Evolutionary conservation across 2,888 invertebrate species (phyloP).

Genomic region (Choristoneura rosaceana): DNA sequence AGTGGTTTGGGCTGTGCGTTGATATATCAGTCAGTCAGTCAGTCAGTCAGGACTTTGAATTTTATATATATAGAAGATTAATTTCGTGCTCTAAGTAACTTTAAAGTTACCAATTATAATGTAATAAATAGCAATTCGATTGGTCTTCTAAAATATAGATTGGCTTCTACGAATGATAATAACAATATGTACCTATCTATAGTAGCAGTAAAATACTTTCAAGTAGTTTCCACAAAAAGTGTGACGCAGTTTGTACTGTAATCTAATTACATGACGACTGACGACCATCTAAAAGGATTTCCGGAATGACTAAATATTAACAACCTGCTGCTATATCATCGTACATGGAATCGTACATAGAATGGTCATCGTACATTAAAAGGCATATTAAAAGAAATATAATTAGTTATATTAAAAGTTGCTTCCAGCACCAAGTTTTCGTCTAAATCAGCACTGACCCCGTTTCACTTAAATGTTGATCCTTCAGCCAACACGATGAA

Average conservation of each 20-base stretch:
- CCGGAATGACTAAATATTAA: constrained; percentile 2
- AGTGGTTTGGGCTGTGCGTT: too few species aligned
- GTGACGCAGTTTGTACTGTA: background rate
- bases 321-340: background rate
- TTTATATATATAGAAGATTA: too few species aligned
- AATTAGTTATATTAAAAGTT: constrained; percentile 3
- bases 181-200: background rate
- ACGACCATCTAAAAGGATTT: background rate
- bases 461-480: constrained; percentile 58
- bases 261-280: background rate
- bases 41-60: too few species aligned
- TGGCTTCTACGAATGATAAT: background rate
- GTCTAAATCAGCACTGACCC: constrained; percentile 13
- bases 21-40: too few species aligned
- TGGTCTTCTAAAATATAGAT: background rate
- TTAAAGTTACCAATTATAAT: background rate
- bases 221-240: background rate
- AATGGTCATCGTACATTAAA: background rate
- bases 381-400: too few species aligned
- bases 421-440: background rate
- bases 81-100: background rate
- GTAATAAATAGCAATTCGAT: background rate
- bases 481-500: constrained; percentile 63
- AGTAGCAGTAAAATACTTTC: background rate
- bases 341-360: background rate